Base-by-base conservation (phyloP, 2,888 invertebrate species). In the Drosophila seclusa region DNA sequence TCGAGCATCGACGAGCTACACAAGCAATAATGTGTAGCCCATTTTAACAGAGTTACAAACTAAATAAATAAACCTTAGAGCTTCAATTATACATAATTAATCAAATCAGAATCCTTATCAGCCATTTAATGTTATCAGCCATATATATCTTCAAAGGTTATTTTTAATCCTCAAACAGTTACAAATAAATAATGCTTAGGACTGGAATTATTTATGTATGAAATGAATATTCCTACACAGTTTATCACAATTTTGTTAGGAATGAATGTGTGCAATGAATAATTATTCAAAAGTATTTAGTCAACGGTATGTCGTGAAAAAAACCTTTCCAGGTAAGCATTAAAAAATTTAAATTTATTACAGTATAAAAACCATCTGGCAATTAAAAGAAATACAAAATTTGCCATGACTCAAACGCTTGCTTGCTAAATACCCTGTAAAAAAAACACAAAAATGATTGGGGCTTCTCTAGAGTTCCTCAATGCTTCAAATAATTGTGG, bases 21-120 rank as follows among this genome's bases (percentile, higher is more conserved):
- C 65, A 60, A 64, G 59, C 76, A 68, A 79, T 70, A 80, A 45
- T 45, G 8, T 73, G 74, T 75, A 63, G 63, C 71, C 55, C 60
- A 78, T 73, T 80, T 72, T 68, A 18, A 18, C 49, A 16, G 24
- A 18, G 10, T 2, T 18, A 1, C 21, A 24, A 45, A 24, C 4
- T 24, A 18, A 4, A 4, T 10, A 55, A 34, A 54, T 24, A 53
- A 24, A 16, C 21, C 2, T 21, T 11, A 0, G 2, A 49, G 6
- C n/a, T 6, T 3, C 6, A 29, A 27, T 29, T 3, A 11, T 2
- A 29, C 2, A 11, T 29, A 8, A 27, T 18, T 8, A 10, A 18
- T 18, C 10, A 49, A 27, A 18, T 27, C 2, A 18, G 18, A 5
- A 49, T 49, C 5, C 1, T 10, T 21, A 2, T 21, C 11, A 24